phyloP scores from a whole-genome alignment of 2,888 invertebrate genomes.

The Harpalus rubripes region DNA sequence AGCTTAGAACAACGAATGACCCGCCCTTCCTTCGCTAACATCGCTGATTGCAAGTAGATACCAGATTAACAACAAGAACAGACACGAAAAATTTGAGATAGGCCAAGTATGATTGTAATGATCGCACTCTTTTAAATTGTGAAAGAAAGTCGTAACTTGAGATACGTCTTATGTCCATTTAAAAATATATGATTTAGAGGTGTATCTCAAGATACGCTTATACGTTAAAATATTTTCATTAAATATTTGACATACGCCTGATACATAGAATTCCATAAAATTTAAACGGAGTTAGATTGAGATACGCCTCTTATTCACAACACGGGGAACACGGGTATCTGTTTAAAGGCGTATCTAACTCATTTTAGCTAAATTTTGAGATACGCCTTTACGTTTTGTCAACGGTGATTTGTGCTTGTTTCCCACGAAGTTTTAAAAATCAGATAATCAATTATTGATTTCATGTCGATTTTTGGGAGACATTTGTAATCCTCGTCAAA shows the following conservation, averaged over 20 bases:
- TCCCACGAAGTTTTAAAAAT: too few relatives aligned
- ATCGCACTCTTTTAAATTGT: slow-evolving; percentile 10
- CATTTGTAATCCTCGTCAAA: too few relatives aligned
- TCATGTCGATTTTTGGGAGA: too few relatives aligned
- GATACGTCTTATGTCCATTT: slow-evolving; percentile 23
- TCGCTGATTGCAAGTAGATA: slow-evolving; percentile 12
- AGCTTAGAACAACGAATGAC: not conserved
- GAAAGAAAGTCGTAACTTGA: slow-evolving; percentile 8
- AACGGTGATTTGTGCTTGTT: slow-evolving; percentile 9
- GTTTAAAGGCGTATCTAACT: slow-evolving; percentile 19
- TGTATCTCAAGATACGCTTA: slow-evolving; percentile 19
- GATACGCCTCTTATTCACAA: slow-evolving; percentile 22
- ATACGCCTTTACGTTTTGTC: slow-evolving; percentile 28
- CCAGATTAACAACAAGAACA: slow-evolving; percentile 10
- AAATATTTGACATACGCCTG: slow-evolving; percentile 29
- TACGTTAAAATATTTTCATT: slow-evolving; percentile 26
- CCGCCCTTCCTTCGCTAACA: slow-evolving; percentile 15
- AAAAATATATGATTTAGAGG: slow-evolving; percentile 26
- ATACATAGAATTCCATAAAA: slow-evolving; percentile 15
- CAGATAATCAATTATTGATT: too few relatives aligned
- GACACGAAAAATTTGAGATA: slow-evolving; percentile 25
- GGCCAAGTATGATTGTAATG: slow-evolving; percentile 7
- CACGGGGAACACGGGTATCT: slow-evolving; percentile 13
- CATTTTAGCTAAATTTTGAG: slow-evolving; percentile 19
- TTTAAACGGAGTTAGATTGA: slow-evolving; percentile 15